These are phyloP conservation scores for Halyomorpha halys DNA, from an alignment of 1,140 invertebrate species.

Conservation along the genomic window DNA sequence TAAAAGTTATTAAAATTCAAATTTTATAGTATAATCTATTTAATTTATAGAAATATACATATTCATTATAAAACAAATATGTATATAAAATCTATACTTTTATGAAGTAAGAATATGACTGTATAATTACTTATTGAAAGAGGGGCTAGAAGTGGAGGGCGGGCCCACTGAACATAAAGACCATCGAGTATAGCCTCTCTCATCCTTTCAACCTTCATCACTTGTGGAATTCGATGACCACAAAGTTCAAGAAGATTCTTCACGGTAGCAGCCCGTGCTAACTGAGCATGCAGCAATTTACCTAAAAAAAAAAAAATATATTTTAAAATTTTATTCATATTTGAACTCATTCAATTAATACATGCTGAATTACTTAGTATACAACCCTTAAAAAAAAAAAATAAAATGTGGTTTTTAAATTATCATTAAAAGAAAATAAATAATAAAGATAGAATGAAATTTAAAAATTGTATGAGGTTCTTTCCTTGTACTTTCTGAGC, in stretches of 20 bases:
- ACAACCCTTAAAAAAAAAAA: no score
- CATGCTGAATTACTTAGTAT: not conserved
- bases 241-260: slow-evolving; percentile 65
- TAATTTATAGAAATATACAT: not conserved
- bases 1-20: no score
- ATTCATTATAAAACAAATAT: not conserved
- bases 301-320: slow-evolving; percentile 1
- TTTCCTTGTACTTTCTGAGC: no score
- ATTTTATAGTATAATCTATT: no score
- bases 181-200: slow-evolving; percentile 76
- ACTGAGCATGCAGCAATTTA: slow-evolving; percentile 62
- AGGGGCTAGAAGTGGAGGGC: slow-evolving; percentile 32
- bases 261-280: slow-evolving; percentile 45
- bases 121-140: slow-evolving; percentile 12
- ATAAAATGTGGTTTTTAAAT: no score
- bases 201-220: slow-evolving; percentile 77
- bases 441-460: no score
- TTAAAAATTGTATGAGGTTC: no score
- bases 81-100: not conserved
- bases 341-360: not conserved
- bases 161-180: slow-evolving; percentile 54
- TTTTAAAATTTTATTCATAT: not conserved
- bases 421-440: no score
- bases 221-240: slow-evolving; percentile 68
- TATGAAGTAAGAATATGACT: not conserved